Base-by-base conservation (phyloP, 2,888 invertebrate species). In the Gerris lacustris region DNA sequence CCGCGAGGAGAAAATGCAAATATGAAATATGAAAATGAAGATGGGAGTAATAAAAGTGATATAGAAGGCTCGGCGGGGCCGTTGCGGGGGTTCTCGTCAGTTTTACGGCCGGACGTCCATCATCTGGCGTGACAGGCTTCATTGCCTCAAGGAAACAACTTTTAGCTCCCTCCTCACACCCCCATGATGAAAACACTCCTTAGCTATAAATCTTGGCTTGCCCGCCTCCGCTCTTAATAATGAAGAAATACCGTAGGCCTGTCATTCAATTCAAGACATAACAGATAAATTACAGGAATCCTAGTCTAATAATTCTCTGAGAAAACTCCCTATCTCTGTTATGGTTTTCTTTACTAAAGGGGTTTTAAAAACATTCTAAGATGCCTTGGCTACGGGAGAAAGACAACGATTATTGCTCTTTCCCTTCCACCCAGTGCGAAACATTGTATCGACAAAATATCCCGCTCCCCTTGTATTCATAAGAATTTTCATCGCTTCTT, bases 21-120 rank as follows among this genome's bases (percentile, higher is more conserved):
- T 79, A 80, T 79, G 79, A 79, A 78, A 85, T 85, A 84, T 85
- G 84, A 85, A 85, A 85, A 85, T 85, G 85, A 85, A 85, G 85
- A 85, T 85, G 85, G 84, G 86, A 86, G 87, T 87, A 87, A 87
- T 87, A 88, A 87, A 88, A 87, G 86, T 87, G 87, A 88, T 87
- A 87, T 87, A 88, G 84, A 85, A 85, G 86, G 85, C 87, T 87
- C 87, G 85, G 85, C 85, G 86, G 87, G 84, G 87, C 87, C 87
- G 87, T 88, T 87, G 84, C 84, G 84, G 82, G 82, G 82, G 84
- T 86, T 84, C 86, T 87, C 87, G 87, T 87, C 87, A 87, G 87
- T 84, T 86, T 86, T 87, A 86, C 87, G 84, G 84, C 80, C 82
- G 82, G 85, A 87, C 86, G 87, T 88, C 87, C 84, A 86, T 88